Evolutionary conservation across 2,797 vertebrate genomes (phyloP), one percentile per base, ranked within the genome.

Genomic region (Notoglanidium macrostoma): DNA sequence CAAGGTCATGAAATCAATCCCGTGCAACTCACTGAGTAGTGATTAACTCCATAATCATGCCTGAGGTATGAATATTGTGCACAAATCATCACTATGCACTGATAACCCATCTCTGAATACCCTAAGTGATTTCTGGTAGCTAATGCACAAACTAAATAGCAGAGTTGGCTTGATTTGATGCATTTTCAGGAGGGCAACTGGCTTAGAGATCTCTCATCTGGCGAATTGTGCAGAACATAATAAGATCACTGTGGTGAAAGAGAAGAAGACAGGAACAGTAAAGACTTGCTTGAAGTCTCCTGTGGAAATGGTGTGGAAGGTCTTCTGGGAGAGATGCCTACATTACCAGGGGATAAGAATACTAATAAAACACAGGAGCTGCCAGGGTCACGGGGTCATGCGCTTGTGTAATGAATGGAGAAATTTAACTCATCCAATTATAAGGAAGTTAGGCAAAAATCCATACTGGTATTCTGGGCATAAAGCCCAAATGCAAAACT

Each of bases 351-450:
- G 96, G 96, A 96, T 97, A 97, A 96, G 95, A 97, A 95, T 97
- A 96, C 97, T 98, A 98, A 98, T 98, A 98, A 98, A 98, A 97
- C 97, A 97, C 95, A 96, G 96, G 96, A 96, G 97, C 96, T 97
- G 96, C 94, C 90, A 94, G 95, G 97, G 97, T 97, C 93, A 95
- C 95, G 95, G 96, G 97, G 97, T 97, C 97, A 97, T 93, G 94
- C 96, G 96, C 95, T 97, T 96, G 97, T 97, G 97, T 99, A 98
- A 99, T 98, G 97, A 98, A 98, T 98, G 97, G 97, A 98, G 98
- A 98, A 98, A 98, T 98, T 98, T 98, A 97, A 98, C 97, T 98
- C 97, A 98, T 98, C 97, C 97, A 98, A 98, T 99, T 99, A 98
- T 96, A 97, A 97, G 96, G 92, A 95, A 94, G 93, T 94, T 96